Evolutionary conservation across 2,888 invertebrate species (phyloP), one percentile per base, ranked within the genome.

Genomic region (Harpalus rufipes): DNA sequence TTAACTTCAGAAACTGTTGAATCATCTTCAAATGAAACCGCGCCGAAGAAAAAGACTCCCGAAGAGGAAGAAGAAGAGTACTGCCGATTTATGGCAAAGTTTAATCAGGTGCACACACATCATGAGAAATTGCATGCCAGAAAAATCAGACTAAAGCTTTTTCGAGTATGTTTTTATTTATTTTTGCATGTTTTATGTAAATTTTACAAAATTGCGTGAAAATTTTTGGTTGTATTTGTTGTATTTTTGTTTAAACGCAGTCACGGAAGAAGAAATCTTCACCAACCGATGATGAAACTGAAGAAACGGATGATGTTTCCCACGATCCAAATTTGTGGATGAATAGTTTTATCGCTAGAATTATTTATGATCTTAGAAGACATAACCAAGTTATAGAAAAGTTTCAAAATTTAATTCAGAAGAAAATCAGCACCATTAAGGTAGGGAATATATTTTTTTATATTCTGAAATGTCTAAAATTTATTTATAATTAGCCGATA

Each of bases 371-470:
- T 91, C 94, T 97, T 89, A 94, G 96, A 89, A 93, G 95, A 44
- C 95, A 96, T 89, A 93, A 94, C 0, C 91, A 91, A 85, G 96
- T 96, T 92, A 94, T 94, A 56, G 92, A 92, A 84, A 92, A 94
- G 86, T 93, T 98, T 56, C 95, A 95, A 89, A 94, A 95, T 80
- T 94, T 95, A 89, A 95, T 98, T 89, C 97, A 98, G 91, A 94
- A 95, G 89, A 98, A 98, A 92, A 92, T 98, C 1, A 94, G 95
- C 85, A 96, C 96, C 85, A 95, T 98, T 87, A 97, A 96, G 92
- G 95, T 96, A 89, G 89, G 18, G 12, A 12, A 16, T 32, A 5
- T 32, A 32, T 32, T 32, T 32, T 32, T 58, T n/a, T 6, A 44
- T 44, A 44, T 44, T 44, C 10, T 10, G 1, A 44, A 44, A 1